These are phyloP conservation scores for Enteromius mattozi DNA, from an alignment of 2,797 vertebrate species.

Conservation along the genomic window DNA sequence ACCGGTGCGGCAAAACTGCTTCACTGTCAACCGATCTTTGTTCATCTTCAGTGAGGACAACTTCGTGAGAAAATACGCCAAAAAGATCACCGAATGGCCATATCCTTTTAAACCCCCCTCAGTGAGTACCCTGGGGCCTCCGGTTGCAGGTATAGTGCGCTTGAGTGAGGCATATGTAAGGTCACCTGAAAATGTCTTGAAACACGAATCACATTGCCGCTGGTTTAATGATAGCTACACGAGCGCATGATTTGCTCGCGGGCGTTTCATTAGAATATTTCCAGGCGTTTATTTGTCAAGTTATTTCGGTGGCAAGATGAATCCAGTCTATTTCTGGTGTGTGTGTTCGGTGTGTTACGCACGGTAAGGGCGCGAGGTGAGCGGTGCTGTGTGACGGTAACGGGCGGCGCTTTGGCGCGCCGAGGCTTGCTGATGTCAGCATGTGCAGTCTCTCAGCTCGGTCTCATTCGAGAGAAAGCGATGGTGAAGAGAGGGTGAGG, in stretches of 20 bases:
- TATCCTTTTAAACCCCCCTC: slow-evolving; percentile 83
- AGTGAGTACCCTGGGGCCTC: slow-evolving; percentile 20
- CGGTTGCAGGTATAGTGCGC: slow-evolving; percentile 46
- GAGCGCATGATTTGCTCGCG: neutral
- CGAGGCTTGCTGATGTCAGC: slow-evolving; percentile 83
- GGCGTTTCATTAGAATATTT: neutral
- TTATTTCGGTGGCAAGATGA: neutral
- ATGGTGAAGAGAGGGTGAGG: slow-evolving; percentile 31
- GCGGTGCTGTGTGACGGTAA: slow-evolving; percentile 47
- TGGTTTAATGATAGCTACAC: slow-evolving; percentile 19
- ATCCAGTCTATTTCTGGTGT: neutral
- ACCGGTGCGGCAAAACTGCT: slow-evolving; percentile 96
- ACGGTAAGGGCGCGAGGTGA: slow-evolving; percentile 37
- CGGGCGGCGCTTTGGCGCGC: slow-evolving; percentile 63
- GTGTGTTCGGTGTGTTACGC: slow-evolving; percentile 41
- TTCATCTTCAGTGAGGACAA: slow-evolving; percentile 99
- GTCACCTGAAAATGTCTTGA: slow-evolving; percentile 29
- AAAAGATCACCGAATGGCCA: slow-evolving; percentile 99
- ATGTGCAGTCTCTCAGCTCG: slow-evolving; percentile 72
- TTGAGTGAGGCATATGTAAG: slow-evolving; percentile 37
- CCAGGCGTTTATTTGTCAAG: neutral
- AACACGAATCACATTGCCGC: neutral
- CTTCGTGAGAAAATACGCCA: slow-evolving; percentile 99
- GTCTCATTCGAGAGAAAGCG: slow-evolving; percentile 53
- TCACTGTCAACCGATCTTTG: slow-evolving; percentile 96